These are phyloP conservation scores for Philaethria dido DNA, from an alignment of 2,888 invertebrate genomes.

Conservation along the genomic window DNA sequence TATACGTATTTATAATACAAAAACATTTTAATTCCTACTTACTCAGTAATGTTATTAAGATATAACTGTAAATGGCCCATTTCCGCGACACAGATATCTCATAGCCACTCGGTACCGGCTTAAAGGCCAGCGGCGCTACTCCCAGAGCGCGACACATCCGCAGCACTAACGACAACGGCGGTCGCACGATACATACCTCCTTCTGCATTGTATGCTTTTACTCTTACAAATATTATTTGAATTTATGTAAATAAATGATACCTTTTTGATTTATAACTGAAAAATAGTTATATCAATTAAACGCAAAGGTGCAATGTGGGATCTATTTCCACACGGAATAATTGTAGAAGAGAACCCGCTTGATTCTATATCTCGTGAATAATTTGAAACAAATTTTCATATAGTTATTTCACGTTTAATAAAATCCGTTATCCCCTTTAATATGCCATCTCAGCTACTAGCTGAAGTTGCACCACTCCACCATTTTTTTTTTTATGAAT, in stretches of 20 bases:
- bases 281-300: no score
- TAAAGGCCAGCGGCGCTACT: conserved; percentile 3
- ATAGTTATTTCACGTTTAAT: no score
- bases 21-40: neutral
- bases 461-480: no score
- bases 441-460: no score
- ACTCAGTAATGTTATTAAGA: conserved; percentile 7
- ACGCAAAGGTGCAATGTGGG: no score
- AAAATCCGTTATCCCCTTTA: no score
- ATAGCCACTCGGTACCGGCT: neutral
- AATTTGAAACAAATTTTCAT: no score
- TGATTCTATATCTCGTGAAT: no score
- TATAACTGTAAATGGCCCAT: conserved; percentile 13
- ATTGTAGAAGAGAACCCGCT: no score
- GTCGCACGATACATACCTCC: neutral
- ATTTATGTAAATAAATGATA: neutral
- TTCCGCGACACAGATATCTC: neutral
- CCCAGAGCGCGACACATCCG: neutral
- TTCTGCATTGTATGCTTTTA: neutral
- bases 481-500: no score
- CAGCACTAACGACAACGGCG: neutral
- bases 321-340: no score
- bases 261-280: no score
- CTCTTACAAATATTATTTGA: neutral
- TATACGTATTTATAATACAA: neutral